Evolutionary conservation across 2,797 vertebrate species (phyloP), one percentile per base, ranked within the genome.

Genomic region (Gadopsis bispinosus): DNA sequence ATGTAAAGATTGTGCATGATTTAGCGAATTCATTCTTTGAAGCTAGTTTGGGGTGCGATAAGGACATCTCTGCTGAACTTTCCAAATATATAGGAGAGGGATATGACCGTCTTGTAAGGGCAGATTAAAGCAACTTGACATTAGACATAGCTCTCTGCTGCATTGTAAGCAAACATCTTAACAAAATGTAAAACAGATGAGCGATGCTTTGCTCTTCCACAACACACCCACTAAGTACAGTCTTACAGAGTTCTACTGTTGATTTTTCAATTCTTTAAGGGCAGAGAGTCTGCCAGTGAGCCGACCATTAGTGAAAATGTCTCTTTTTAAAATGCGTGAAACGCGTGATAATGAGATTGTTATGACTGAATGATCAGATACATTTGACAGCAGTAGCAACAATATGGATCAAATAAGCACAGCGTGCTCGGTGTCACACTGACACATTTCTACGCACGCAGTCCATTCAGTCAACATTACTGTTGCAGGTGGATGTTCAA

Each of bases 111-210:
- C 47, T 45, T 55, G 33, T 64, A 35, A 61, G 16, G 45, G n/a
- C n/a, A 59, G 13, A 62, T 81, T 19, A 53, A 79, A 33, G 13
- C 13, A 67, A 53, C 20, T n/a, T 69, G 69, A 68, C 66, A 59
- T 70, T 54, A 71, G 17, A 54, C 39, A 29, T 66, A 67, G 54
- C 58, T 65, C 35, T 61, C 17, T 69, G 64, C 53, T 62, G 26
- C 29, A 63, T 51, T 53, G 55, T 45, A 51, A 73, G 65, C 41
- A 61, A 33, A 51, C 58, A 60, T 51, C 41, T 73, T 51, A 10
- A 33, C 31, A 33, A 71, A 83, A 77, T 71, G 10, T 43, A 69
- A 70, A 80, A 76, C 82, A 76, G 72, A 82, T 76, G 61, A 69
- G 26, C 33, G 20, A 54, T 1, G 43, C n/a, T 63, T 48, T 63